A percentile compares a stretch with the other conserved stretches of the same genome.
phyloP scores from a whole-genome alignment of 2,888 invertebrate species.

The Hipparchia semele region DNA sequence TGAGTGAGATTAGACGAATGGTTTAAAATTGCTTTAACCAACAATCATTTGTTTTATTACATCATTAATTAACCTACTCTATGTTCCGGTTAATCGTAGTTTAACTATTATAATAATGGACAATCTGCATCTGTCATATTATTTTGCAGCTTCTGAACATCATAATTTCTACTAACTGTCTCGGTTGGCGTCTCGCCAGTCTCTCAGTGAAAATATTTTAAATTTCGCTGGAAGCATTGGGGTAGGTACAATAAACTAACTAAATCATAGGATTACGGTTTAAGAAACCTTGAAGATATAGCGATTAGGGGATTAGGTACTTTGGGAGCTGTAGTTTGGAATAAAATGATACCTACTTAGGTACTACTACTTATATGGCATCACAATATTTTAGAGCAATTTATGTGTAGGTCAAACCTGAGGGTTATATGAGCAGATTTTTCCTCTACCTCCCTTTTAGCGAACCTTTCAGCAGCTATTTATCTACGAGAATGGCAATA shows the following conservation, averaged over 20 bases:
- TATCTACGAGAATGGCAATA: not conserved
- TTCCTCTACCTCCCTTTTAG: too few relatives aligned
- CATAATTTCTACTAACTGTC: constrained; percentile 29
- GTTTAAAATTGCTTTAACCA: not conserved
- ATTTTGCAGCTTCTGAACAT: constrained; percentile 29
- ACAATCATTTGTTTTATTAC: not conserved
- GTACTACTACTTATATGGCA: not conserved
- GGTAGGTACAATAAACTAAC: constrained; percentile 24
- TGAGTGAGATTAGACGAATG: not conserved
- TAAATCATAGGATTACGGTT: constrained; percentile 31
- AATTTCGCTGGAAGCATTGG: constrained; percentile 36
- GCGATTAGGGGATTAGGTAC: constrained; percentile 16
- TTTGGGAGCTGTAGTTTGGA: constrained; percentile 7
- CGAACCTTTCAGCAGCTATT: too few relatives aligned
- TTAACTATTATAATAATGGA: constrained; percentile 5
- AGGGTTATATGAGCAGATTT: not conserved
- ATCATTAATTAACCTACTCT: not conserved
- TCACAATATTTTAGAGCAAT: not conserved
- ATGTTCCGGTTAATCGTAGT: not conserved
- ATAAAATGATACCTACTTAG: not conserved
- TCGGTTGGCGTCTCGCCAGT: constrained; percentile 39
- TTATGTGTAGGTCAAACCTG: not conserved
- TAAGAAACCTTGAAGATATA: constrained; percentile 25
- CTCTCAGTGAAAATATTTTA: constrained; percentile 35
- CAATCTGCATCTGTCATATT: constrained; percentile 28